Base-by-base conservation (phyloP, 2,797 vertebrate species). In the Aldrovandia affinis region DNA sequence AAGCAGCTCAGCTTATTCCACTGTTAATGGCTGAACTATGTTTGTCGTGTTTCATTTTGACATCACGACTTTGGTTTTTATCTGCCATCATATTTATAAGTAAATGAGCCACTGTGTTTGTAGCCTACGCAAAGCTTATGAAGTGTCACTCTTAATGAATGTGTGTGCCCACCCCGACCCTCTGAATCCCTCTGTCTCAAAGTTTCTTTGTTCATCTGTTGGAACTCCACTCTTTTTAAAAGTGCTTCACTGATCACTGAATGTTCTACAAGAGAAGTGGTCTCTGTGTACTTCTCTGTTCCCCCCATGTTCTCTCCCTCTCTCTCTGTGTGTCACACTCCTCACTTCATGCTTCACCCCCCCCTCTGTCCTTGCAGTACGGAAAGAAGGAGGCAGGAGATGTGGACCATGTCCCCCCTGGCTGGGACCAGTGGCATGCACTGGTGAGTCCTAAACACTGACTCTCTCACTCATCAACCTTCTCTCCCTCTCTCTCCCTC, bases 381-480 rank as follows among this genome's bases (percentile, higher is more conserved):
- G 96, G 96, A 0, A 87, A 80, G 22, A 92, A 93, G 75, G 92
- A 92, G 0, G 89, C 85, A 0, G 95, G 93, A 47, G 93, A 88
- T n/a, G 87, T 93, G 0, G 65, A 14, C 7, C 86, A 96, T 55
- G 84, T 96, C 28, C 96, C 96, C 1, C 92, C 92, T 0, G 96
- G 96, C 78, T 96, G 96, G 96, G 93, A 96, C 86, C 93, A 96
- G 36, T 96, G 95, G 95, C 85, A 95, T 0, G 94, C 92, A 0
- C 81, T 96, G 93, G 96, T 96, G 85, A 93, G 93, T 78, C 47
- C 44, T 63, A 14, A 22, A 25, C 36, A 8, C 70, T 10, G 15
- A 81, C 78, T 28, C 78, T 36, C 28, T 22, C 20, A 22, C 36
- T 77, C 25, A 59, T 18, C 57, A 20, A 22, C n/a, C n/a, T 59